phyloP scores from a whole-genome alignment of 2,113 vertebrate species.

The Pelmatolapia mariae region DNA sequence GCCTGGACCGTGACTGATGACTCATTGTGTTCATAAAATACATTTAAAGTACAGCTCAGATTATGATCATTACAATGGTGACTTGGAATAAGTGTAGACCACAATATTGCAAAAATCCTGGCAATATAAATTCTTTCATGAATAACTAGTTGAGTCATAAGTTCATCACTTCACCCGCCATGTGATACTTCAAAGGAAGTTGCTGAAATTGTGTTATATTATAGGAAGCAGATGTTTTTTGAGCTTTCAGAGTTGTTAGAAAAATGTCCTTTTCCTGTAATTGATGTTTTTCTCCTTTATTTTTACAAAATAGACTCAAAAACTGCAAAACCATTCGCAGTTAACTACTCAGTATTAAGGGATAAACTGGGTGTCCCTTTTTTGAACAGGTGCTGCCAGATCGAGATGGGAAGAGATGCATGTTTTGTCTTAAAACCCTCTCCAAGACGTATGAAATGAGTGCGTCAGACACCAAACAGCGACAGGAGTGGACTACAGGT shows the following conservation, averaged over 20 bases:
- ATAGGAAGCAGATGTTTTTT: background rate
- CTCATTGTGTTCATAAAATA: background rate
- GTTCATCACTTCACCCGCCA: background rate
- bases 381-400: conserved; percentile 82
- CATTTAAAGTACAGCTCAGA: background rate
- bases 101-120: background rate
- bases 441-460: conserved; percentile 95
- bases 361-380: background rate
- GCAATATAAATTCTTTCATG: background rate
- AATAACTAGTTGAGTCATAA: background rate
- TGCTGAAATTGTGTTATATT: conserved; percentile 30
- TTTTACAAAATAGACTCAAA: background rate
- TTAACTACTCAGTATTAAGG: background rate
- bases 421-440: conserved; percentile 92
- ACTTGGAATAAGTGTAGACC: background rate
- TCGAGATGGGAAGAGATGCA: conserved; percentile 90
- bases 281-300: background rate
- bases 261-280: conserved; percentile 11
- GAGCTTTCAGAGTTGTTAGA: conserved; percentile 30
- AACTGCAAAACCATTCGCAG: background rate
- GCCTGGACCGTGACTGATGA: background rate
- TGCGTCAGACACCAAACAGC: conserved; percentile 90
- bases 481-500: conserved; percentile 94
- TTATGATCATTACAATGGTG: background rate
- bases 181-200: background rate